phyloP scores from a whole-genome alignment of 1,140 invertebrate species.

The Holotrichia oblita region DNA sequence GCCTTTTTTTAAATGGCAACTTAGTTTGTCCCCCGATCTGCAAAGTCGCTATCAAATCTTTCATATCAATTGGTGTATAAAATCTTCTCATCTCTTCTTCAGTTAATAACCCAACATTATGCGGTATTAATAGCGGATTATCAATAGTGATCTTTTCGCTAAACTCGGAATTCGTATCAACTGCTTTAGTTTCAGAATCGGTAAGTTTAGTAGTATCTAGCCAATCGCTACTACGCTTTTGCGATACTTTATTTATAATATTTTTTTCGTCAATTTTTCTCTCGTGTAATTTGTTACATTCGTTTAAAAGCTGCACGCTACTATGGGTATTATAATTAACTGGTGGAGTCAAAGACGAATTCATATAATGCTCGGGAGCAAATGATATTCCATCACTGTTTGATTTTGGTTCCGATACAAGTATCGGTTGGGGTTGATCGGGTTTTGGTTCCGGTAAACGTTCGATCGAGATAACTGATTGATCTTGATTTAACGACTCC shows the following conservation, averaged over 20 bases:
- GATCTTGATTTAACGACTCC: neutral
- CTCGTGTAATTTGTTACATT: neutral
- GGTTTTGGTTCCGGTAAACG: neutral
- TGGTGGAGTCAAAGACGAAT: neutral
- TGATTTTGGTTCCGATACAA: neutral
- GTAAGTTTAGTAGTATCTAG: neutral
- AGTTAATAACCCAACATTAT: no score
- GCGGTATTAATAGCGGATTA: no score
- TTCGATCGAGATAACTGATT: neutral
- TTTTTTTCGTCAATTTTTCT: neutral
- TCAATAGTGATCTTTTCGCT: no score
- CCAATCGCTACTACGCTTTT: slow-evolving; percentile 7
- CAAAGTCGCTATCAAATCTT: neutral
- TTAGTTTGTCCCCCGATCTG: slow-evolving; percentile 46
- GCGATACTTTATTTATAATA: neutral
- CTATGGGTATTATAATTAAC: slow-evolving; percentile 3
- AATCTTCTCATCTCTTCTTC: no score
- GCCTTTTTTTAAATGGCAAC: slow-evolving; percentile 54
- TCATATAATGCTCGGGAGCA: neutral
- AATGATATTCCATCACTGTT: neutral
- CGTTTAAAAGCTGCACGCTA: slow-evolving; percentile 6
- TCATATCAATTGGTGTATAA: neutral
- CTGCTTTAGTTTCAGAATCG: neutral
- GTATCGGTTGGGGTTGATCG: neutral
- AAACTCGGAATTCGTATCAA: neutral